Base-by-base conservation (phyloP, 2,113 vertebrate genomes). In the Scartelaos histophorus region DNA sequence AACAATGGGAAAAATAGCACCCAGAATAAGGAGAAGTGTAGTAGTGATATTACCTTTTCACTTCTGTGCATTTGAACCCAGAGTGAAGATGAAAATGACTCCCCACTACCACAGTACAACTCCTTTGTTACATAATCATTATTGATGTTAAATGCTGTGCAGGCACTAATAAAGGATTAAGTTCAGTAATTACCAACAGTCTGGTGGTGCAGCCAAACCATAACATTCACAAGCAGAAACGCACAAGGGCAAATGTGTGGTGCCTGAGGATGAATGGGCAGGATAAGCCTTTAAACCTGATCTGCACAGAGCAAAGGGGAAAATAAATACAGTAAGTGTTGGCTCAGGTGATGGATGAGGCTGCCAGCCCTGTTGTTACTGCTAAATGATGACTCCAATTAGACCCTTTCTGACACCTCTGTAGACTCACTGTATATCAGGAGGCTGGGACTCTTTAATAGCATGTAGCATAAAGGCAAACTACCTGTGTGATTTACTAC, bases 271-370 rank as follows among this genome's bases (percentile, higher is more conserved):
- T 29, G 70, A 78, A 73, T 21, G 13, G 73, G 45, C 66, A 72
- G 69, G 80, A 81, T 72, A 22, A 51, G 15, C 35, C 15, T 70
- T 70, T 57, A 57, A 79, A 70, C 46, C 69, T 21, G 38, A 70
- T 46, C 17, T 65, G 56, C 81, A 22, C 79, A 76, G 69, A 68
- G 22, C 60, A 76, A 76, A 65, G 35, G 66, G 21, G 21, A 57
- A 83, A 84, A 82, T 74, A 81, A 79, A 83, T 74, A 71, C 34
- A 70, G 67, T 38, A 67, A 58, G 74, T 60, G 61, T 0, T 67
- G 38, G 61, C 65, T 67, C 56, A 70, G 35, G 67, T 75, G 75
- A 85, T 7, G 79, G 60, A 88, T 85, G 75, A 75, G 69, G 68
- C 77, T 83, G 82, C 38, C 76, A 29, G 3, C 43, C 49, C 24